Evolutionary conservation across 2,797 vertebrate species (phyloP), one percentile per base, ranked within the genome.

Genomic region (Microchirus variegatus): DNA sequence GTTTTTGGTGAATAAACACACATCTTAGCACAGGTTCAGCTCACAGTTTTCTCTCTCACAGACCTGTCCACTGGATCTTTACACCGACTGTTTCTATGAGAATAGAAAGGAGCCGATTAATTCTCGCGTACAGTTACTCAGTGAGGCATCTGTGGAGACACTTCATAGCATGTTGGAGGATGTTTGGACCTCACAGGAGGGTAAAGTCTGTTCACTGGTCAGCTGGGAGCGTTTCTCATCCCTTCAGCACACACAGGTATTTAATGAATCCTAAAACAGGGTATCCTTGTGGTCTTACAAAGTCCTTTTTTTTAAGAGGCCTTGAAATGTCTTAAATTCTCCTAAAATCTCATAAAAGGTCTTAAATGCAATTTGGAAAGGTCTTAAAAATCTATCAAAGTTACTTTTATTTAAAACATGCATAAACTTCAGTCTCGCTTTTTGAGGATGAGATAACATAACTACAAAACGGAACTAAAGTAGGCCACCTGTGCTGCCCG

Each of bases 71-170:
- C 82, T 99, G 87, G 98, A 99, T 90, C 82, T 99, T 53, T 92
- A 94, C 81, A 99, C 97, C 0, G 96, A 99, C 78, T 87, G 91
- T 85, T 99, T 99, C 92, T 98, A 95, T 13, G 83, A 91, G 61
- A 97, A 92, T 89, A 92, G 97, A 77, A 81, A 18, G 31, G 91
- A 87, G 2, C 92, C 85, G 4, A 90, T 99, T 0, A 93, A 95
- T 61, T 78, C 79, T 48, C 91, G 94, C 14, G 90, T 96, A 19
- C 85, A 92, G 84, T 59, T 91, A 77, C 86, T 99, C 35, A 70
- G 71, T 0, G 58, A 87, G 0, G 93, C 95, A 0, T 86, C 94
- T 0, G 67, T 81, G 0, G 93, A 95, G 72, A 91, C 77, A 0
- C 88, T 99, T 62, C 84, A 70, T 18, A 44, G 80, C 57, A 84